Base-by-base conservation (phyloP, 2,888 invertebrate genomes). In the Pinctada fucata region DNA sequence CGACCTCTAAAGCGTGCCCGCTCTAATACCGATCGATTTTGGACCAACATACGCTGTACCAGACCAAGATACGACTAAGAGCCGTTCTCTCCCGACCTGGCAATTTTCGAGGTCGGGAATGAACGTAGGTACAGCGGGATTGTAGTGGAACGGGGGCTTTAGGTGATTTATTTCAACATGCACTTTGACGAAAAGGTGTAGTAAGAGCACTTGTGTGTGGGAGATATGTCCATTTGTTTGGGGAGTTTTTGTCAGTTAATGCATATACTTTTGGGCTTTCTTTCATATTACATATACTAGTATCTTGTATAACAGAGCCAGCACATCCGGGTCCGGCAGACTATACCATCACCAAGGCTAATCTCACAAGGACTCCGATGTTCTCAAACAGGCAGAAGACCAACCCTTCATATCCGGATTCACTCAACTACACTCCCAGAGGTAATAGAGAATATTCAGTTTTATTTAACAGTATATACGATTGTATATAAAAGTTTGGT, bases 401-500 rank as follows among this genome's bases (percentile, higher is more conserved):
- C 5, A 85, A 85, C 66, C 72, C 85, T 6, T 83, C 85, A 8
- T 87, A 83, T 76, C 87, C 87, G 6, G 84, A 84, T 65, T 80
- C 83, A 8, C 78, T 82, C 10, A 80, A 78, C 63, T 83, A 84
- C 68, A 80, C 78, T 0, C 63, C 70, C n/a, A 82, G 76, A 80
- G 77, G 82, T 82, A 74, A 51, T 0, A 31, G 31, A 31, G 31
- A 31, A 31, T 31, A 31, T 31, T 31, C 31, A 31, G 31, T 31
- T 31, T 31, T 31, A 31, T 31, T 31, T 31, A 31, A 31, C 31
- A 31, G 31, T 31, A 31, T 31, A 31, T 31, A 31, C 31, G 31
- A 31, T 31, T 31, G 31, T 31, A 31, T 31, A 31, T 31, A 31
- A 31, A 31, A 31, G 31, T 31, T 31, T 31, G 31, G 31, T 31